These are phyloP conservation scores for Podabrus alpinus DNA, from an alignment of 2,888 invertebrate species.

Conservation along the genomic window DNA sequence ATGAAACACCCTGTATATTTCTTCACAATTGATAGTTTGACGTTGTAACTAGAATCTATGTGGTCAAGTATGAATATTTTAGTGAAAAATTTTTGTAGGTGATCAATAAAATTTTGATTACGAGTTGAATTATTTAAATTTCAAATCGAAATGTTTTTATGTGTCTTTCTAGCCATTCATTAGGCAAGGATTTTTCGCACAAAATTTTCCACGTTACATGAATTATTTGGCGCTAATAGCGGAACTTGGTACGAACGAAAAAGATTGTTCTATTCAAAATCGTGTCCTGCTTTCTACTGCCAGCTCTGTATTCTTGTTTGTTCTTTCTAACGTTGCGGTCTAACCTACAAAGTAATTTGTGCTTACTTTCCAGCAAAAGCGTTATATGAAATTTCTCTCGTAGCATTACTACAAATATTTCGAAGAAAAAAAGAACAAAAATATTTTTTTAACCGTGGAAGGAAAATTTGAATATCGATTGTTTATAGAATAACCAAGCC, in stretches of 20 bases:
- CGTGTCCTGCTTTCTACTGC: conserved; percentile 45
- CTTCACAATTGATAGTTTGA: neutral
- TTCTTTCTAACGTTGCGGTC: conserved; percentile 23
- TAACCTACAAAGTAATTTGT: conserved; percentile 28
- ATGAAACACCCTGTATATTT: neutral
- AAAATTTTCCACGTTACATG: neutral
- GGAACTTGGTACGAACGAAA: conserved; percentile 28
- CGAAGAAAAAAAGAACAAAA: neutral
- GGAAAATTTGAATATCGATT: conserved; percentile 35
- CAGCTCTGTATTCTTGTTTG: conserved; percentile 28
- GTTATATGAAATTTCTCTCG: neutral
- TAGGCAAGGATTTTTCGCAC: neutral
- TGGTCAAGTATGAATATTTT: neutral
- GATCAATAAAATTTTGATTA: neutral
- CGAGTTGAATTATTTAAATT: conserved; percentile 1
- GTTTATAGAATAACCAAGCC: conserved; percentile 28
- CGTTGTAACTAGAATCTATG: neutral
- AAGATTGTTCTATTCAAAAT: conserved; percentile 16
- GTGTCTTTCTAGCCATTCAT: neutral
- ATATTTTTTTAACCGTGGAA: neutral
- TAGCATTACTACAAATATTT: neutral
- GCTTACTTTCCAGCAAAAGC: neutral
- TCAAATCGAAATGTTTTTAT: neutral
- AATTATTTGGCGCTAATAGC: conserved; percentile 9
- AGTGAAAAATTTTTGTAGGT: neutral